phyloP scores from a whole-genome alignment of 2,888 invertebrate species.

The Cotesia congregata region DNA sequence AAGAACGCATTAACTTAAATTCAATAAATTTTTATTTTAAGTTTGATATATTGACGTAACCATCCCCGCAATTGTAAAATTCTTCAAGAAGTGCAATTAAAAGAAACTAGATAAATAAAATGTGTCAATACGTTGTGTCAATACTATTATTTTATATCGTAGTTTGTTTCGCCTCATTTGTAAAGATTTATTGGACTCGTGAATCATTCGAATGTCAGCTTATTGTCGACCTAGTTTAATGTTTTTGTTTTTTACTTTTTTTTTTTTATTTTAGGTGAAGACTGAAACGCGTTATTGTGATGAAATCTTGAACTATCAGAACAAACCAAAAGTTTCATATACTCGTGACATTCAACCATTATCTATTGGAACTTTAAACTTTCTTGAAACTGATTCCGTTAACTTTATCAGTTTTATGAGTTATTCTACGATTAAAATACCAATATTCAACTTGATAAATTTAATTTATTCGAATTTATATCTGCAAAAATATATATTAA shows the following conservation, averaged over 20 bases:
- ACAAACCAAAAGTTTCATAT: constrained; percentile 10
- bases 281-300: constrained; percentile 2
- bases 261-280: neutral
- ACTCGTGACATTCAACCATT: constrained; percentile 5
- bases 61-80: constrained; percentile 4
- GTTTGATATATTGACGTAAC: neutral
- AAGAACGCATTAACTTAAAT: too few relatives aligned
- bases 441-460: neutral
- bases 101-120: constrained; percentile 20
- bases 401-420: neutral
- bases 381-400: neutral
- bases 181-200: constrained; percentile 32
- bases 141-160: constrained; percentile 13
- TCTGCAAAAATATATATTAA: neutral
- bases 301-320: constrained; percentile 2
- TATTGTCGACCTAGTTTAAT: constrained; percentile 34
- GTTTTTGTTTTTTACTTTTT: neutral
- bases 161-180: constrained; percentile 1
- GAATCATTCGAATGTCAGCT: constrained; percentile 38
- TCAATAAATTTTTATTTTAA: neutral
- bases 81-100: neutral
- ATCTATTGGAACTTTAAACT: constrained; percentile 13
- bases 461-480: neutral
- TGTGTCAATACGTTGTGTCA: constrained; percentile 3
- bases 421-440: neutral